Base-by-base conservation (phyloP, 2,888 invertebrate species). In the Leucophenga montana region DNA sequence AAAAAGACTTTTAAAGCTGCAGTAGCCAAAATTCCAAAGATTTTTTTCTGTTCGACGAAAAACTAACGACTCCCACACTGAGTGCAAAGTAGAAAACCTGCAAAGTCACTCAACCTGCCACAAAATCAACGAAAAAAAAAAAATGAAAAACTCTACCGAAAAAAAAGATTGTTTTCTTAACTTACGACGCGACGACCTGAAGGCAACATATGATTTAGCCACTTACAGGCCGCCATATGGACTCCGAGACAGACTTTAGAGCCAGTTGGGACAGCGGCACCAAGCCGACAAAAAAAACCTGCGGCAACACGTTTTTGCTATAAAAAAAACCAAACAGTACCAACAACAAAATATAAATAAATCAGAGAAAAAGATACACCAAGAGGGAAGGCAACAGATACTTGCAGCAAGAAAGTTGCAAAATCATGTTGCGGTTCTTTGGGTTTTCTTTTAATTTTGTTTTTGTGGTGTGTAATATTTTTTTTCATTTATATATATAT, bases 361-460 rank as follows among this genome's bases (percentile, higher is more conserved):
- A 27, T 27, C 27, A 27, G 27, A 11, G 48, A 48, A 50, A n/a
- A 50, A 16, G 22, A 54, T 65, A 73, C 75, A 68, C 74, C 74
- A 72, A 69, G 76, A 20, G 56, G 22, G 27, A 6, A 14, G 14
- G 20, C 20, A 18, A 56, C 14, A 27, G 22, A 56, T 22, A 56
- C 39, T 39, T 61, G 61, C 61, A 11, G 31, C 72, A 71, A 71
- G 71, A 71, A 78, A 82, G 73, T 84, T 82, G 82, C 84, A 80
- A 79, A 84, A 83, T 82, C 77, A 82, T 76, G 77, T 74, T 76
- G 77, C 73, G 73, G 69, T 75, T 73, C 77, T 71, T 72, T 61
- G 61, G 39, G 11, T 61, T 54, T 61, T 61, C 20, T 61, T 44
- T 61, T 39, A 39, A 18, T 39, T 27, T 6, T 61, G 4, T 33